Evolutionary conservation across 2,797 vertebrate genomes (phyloP), one percentile per base, ranked within the genome.

Genomic region (Crenuchus spilurus): DNA sequence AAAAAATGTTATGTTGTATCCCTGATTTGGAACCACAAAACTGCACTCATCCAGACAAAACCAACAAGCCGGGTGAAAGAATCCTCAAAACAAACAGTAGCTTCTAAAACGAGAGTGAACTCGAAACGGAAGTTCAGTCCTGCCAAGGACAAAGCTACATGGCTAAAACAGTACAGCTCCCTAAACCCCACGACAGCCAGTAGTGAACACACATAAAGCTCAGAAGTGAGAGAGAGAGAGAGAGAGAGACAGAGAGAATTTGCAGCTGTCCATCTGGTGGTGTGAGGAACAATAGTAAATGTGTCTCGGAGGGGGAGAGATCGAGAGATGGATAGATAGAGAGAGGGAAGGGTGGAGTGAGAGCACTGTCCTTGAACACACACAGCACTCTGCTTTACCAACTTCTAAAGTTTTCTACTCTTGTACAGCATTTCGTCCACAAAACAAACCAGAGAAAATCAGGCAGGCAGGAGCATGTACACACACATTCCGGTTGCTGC

Each of bases 401-500:
- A 72, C 42, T 77, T 61, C 61, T 70, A 76, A 84, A 87, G 83
- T 83, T 83, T 71, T 80, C 65, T 24, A 65, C 69, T 67, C 31
- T 78, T 77, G 73, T 24, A 24, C 76, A 62, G 74, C 66, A 51
- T 71, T 51, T 66, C 76, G 55, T 75, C 60, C 44, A 72, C 13
- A 63, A 48, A 80, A 70, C 71, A 78, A 78, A 79, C 66, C 51
- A 60, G 61, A 77, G 41, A 78, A 78, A 79, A 42, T 65, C 81
- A 81, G 69, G 74, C 31, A 22, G 41, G 82, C 39, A 51, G 11
- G 71, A 67, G 77, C 41, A 77, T 86, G 80, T 57, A 28, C 49
- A 85, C 81, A 78, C 79, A 85, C 90, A 93, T 93, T 92, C 91
- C 91, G 85, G 75, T 44, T 79, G 63, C 78, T 85, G 85, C 83